These are phyloP conservation scores for Sepiola atlantica DNA, from an alignment of 2,888 invertebrate genomes.

Conservation along the genomic window DNA sequence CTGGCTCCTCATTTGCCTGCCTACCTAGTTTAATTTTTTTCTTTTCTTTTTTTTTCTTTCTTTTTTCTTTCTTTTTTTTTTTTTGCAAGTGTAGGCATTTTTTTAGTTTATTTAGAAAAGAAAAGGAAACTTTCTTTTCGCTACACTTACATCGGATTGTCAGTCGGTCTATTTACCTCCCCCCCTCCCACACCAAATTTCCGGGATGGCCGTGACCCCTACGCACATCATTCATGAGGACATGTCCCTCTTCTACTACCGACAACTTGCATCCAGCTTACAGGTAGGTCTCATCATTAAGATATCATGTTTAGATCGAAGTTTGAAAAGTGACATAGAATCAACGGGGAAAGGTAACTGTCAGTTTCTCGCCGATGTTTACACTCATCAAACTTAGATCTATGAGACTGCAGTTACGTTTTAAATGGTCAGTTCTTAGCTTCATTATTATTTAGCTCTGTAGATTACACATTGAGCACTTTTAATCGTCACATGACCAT, in stretches of 20 bases:
- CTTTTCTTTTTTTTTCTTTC: no score
- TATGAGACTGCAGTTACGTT: no score
- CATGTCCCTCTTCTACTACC: constrained; percentile 68
- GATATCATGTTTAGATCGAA: no score
- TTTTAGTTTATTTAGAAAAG: background rate
- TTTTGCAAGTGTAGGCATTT: background rate
- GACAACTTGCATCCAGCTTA: constrained; percentile 66
- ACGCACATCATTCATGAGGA: constrained; percentile 67
- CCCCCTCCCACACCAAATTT: background rate
- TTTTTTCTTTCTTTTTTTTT: background rate
- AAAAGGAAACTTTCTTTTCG: no score
- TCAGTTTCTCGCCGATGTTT: no score
- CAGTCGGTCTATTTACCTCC: background rate
- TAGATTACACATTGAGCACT: no score
- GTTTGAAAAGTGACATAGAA: no score
- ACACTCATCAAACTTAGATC: no score
- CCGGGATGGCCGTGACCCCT: constrained; percentile 50
- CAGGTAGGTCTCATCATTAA: constrained; percentile 59
- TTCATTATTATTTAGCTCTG: no score
- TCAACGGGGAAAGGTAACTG: no score
- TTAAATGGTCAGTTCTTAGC: no score
- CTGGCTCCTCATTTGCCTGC: background rate
- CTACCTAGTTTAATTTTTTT: background rate
- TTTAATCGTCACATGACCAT: no score
- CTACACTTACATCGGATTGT: background rate